phyloP scores from a whole-genome alignment of 35 echinoderm and acorn worm species.

The Apostichopus japonicus region DNA sequence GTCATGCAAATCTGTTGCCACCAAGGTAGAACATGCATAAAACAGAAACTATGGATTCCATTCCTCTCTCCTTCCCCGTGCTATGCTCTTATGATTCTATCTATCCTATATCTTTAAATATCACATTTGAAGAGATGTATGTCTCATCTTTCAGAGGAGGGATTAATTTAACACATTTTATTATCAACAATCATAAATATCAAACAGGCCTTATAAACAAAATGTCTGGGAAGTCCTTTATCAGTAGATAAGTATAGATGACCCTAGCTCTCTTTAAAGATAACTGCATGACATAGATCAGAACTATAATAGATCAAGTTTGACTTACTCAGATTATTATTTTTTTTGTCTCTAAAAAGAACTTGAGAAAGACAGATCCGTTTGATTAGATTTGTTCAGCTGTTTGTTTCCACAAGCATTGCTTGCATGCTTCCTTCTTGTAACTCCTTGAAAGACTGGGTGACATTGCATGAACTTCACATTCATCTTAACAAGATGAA shows the following conservation, averaged over 20 bases:
- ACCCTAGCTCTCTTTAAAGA: neutral
- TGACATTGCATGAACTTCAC: too few species aligned
- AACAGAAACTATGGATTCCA: neutral
- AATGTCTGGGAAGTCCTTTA: neutral
- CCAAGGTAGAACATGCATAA: neutral
- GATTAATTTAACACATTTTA: slow-evolving; percentile 54
- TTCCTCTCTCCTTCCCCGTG: neutral
- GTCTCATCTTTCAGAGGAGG: neutral
- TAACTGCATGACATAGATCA: too few species aligned
- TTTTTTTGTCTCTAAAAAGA: too few species aligned
- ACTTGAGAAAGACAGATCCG: neutral
- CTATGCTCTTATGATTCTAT: neutral
- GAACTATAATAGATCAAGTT: too few species aligned
- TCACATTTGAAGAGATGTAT: neutral
- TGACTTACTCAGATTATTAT: too few species aligned
- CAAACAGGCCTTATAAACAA: slow-evolving; percentile 45
- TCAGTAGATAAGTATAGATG: neutral
- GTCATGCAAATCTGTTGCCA: neutral
- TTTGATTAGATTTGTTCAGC: neutral
- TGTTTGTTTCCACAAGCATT: slow-evolving; percentile 5
- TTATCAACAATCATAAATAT: slow-evolving; percentile 54
- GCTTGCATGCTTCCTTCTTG: neutral
- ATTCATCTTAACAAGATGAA: too few species aligned
- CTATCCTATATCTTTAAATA: neutral
- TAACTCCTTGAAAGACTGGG: neutral